Conservation (phyloP, 1,140 invertebrate species). For the Rhopalosiphum maidis region DNA sequence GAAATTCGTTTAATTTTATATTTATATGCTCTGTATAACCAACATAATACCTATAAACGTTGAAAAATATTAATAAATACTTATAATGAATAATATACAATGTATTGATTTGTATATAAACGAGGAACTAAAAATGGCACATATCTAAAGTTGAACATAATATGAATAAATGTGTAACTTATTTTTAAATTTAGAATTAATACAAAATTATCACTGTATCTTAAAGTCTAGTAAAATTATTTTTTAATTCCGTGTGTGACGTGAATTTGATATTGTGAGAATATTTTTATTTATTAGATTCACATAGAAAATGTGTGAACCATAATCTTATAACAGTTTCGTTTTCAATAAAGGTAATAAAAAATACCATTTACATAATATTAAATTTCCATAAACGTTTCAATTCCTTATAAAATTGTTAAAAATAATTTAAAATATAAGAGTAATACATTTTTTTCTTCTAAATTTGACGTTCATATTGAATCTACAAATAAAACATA, state of each 20-base stretch:
- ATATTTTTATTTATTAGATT: background rate
- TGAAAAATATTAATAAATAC: background rate
- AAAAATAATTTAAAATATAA: background rate
- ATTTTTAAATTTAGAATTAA: background rate
- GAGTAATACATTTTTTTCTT: background rate
- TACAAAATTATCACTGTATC: background rate
- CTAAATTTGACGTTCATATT: background rate
- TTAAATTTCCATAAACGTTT: background rate
- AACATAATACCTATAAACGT: background rate
- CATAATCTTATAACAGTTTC: background rate
- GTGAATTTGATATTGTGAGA: background rate
- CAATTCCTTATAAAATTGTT: background rate
- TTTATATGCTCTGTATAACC: background rate
- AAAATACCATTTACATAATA: background rate
- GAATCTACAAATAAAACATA: background rate
- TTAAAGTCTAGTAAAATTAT: background rate
- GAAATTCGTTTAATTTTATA: background rate
- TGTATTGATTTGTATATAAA: background rate
- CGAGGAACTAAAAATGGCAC: background rate
- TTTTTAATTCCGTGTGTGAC: background rate
- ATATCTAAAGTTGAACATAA: background rate
- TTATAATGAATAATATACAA: background rate
- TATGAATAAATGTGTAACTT: background rate
- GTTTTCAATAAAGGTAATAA: background rate
- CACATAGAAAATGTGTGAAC: background rate